Conservation (phyloP, 2,113 vertebrate genomes). For the Urocitellus parryii region DNA sequence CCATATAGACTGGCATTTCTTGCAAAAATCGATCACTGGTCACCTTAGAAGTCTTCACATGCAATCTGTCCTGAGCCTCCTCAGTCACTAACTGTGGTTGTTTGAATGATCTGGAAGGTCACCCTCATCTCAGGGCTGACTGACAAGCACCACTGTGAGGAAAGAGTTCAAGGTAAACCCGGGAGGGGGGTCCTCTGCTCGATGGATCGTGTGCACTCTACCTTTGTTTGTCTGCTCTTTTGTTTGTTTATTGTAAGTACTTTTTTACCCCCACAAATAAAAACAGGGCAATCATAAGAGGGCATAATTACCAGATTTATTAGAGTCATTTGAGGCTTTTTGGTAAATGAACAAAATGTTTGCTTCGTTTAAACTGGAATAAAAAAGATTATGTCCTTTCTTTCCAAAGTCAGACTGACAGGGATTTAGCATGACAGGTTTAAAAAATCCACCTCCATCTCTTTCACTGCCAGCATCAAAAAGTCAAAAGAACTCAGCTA, state of each 20-base stretch:
- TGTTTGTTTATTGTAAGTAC: conserved; percentile 54
- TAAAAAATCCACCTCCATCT: conserved; percentile 1
- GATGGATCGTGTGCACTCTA: neutral
- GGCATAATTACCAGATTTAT: conserved; percentile 25
- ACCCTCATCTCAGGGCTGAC: conserved; percentile 73
- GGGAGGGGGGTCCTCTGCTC: neutral
- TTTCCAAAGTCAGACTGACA: conserved; percentile 16
- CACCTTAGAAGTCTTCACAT: conserved; percentile 40
- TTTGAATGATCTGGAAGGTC: conserved; percentile 80
- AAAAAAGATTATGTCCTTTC: conserved; percentile 37
- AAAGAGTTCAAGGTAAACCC: conserved; percentile 75
- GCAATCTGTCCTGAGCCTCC: conserved; percentile 63
- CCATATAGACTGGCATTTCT: conserved; percentile 18
- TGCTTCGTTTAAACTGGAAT: conserved; percentile 61
- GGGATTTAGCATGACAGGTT: conserved; percentile 22
- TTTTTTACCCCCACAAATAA: conserved; percentile 63
- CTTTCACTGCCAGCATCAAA: conserved; percentile 47
- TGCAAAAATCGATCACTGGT: conserved; percentile 49
- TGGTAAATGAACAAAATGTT: conserved; percentile 52
- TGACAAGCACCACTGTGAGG: conserved; percentile 76
- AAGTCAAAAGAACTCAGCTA: conserved; percentile 70
- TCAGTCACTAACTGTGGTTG: conserved; percentile 71
- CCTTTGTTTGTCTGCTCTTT: neutral
- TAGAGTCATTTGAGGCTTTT: conserved; percentile 59
- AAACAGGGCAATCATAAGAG: conserved; percentile 23